phyloP scores from a whole-genome alignment of 2,113 vertebrate genomes.

The Arvicanthis niloticus region DNA sequence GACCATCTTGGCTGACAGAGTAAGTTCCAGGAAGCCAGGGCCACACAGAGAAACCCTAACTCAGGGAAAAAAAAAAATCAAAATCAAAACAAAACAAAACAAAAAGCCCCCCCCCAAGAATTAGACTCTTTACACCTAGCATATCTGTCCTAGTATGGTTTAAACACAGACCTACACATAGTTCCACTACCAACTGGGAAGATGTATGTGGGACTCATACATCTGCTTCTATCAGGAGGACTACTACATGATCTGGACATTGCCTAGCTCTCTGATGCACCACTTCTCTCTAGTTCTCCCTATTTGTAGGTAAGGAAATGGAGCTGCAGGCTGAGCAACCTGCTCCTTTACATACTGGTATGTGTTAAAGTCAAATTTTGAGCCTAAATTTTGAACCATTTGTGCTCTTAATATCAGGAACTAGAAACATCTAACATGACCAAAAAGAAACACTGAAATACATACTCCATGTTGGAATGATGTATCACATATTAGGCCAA shows the following conservation, averaged over 20 bases:
- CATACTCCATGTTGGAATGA: not conserved
- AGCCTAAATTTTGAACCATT: slow-evolving; percentile 7
- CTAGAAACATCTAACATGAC: slow-evolving; percentile 8
- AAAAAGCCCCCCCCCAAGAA: not conserved
- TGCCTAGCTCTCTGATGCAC: not conserved
- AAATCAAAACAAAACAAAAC: not conserved
- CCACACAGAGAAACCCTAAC: not conserved
- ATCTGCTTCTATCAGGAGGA: not conserved
- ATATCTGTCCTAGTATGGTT: not conserved
- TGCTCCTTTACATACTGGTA: not conserved
- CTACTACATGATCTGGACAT: not conserved
- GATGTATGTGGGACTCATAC: not conserved
- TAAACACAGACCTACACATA: not conserved
- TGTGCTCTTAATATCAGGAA: not conserved
- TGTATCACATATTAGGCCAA: not conserved
- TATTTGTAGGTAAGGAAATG: slow-evolving; percentile 7
- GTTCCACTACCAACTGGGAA: not conserved
- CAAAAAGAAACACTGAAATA: slow-evolving; percentile 30
- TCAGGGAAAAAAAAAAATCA: no score
- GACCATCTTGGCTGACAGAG: not conserved
- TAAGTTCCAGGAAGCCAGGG: not conserved
- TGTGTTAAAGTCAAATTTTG: not conserved
- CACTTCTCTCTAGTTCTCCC: not conserved
- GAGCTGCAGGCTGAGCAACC: slow-evolving; percentile 12
- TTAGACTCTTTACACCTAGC: not conserved